Conservation (phyloP, 2,797 vertebrate species). For the Takifugu rubripes region DNA sequence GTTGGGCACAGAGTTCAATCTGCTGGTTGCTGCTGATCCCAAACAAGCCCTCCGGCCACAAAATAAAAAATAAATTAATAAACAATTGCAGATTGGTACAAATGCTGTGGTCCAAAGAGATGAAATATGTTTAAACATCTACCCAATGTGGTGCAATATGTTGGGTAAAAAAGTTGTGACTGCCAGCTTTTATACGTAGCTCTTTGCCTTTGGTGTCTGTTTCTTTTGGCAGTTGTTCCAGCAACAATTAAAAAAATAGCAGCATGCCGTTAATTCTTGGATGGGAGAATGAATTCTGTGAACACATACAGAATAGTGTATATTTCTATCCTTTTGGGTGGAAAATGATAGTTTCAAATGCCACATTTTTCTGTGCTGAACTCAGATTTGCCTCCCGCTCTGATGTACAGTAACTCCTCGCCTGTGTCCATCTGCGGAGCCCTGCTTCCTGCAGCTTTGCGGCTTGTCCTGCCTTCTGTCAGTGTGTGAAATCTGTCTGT, state of each 20-base stretch:
- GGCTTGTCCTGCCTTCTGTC: constrained; percentile 47
- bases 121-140: constrained; percentile 18
- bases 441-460: constrained; percentile 24
- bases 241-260: neutral
- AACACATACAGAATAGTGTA: neutral
- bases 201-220: neutral
- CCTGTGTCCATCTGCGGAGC: constrained; percentile 34
- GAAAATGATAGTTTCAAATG: neutral
- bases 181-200: constrained; percentile 2
- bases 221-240: constrained; percentile 9
- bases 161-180: constrained; percentile 13
- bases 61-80: constrained; percentile 38
- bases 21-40: constrained; percentile 21
- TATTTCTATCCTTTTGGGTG: too few relatives aligned
- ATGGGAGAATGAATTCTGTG: constrained; percentile 7
- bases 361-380: constrained; percentile 6
- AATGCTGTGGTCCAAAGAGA: constrained; percentile 12
- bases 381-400: constrained; percentile 10
- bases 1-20: neutral
- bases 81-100: constrained; percentile 12
- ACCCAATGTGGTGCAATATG: constrained; percentile 10
- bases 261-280: neutral
- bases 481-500: constrained; percentile 50
- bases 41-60: constrained; percentile 16
- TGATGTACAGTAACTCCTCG: constrained; percentile 17